phyloP scores from a whole-genome alignment of 1,140 invertebrate genomes.

The Drosophila ambigua region DNA sequence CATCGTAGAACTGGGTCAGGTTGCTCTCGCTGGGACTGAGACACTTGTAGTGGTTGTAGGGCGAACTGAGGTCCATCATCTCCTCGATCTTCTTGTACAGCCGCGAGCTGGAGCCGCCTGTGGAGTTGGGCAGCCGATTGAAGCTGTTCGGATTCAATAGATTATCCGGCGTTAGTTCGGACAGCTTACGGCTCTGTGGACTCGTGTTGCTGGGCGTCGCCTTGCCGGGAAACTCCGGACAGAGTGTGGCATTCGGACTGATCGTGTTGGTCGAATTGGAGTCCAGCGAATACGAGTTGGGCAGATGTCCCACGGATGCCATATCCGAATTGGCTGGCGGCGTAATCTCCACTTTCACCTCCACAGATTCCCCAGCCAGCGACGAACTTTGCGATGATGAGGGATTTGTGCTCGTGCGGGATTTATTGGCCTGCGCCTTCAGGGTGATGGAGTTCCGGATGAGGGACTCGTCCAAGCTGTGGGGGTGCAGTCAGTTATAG shows the following conservation, averaged over 20 bases:
- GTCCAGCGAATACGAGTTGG: conserved; percentile 82
- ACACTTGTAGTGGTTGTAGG: conserved; percentile 89
- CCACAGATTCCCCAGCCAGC: conserved; percentile 77
- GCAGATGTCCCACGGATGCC: conserved; percentile 58
- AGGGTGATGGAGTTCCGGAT: conserved; percentile 78
- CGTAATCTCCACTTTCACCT: conserved; percentile 83
- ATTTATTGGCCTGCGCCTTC: conserved; percentile 79
- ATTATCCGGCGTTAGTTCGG: conserved; percentile 74
- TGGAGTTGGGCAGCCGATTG: conserved; percentile 76
- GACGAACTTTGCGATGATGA: conserved; percentile 83
- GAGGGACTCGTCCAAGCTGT: conserved; percentile 87
- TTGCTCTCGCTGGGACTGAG: conserved; percentile 88
- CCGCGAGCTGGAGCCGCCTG: conserved; percentile 73
- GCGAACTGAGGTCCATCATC: conserved; percentile 88
- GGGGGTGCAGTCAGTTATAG: not conserved
- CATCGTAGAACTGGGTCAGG: conserved; percentile 83
- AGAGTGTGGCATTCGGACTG: conserved; percentile 75
- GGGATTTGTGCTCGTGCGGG: conserved; percentile 79
- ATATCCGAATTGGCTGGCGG: conserved; percentile 73
- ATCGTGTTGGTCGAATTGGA: conserved; percentile 81
- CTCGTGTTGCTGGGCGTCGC: conserved; percentile 65
- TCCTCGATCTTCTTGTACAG: conserved; percentile 83
- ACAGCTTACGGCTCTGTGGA: conserved; percentile 76
- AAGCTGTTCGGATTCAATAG: conserved; percentile 79
- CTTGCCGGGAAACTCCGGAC: conserved; percentile 75